Evolutionary conservation across 2,888 invertebrate genomes (phyloP), one percentile per base, ranked within the genome.

Genomic region (Drosophila rubida): DNA sequence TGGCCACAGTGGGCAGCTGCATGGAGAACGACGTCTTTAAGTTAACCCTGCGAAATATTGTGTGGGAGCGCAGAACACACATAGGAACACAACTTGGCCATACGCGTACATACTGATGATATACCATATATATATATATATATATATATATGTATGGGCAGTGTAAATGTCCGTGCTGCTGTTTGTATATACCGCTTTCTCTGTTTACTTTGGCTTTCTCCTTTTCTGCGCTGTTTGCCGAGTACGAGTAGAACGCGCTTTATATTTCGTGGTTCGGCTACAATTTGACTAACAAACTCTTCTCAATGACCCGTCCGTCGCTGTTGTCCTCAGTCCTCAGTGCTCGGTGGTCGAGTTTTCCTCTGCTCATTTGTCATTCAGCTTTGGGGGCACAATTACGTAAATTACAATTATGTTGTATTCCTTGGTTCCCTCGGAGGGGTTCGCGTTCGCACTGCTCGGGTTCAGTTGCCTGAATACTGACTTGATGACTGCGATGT

Each of bases 381-480:
- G 73, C 76, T 79, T 74, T 71, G 68, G 70, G 79, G 79, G 74
- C 77, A 77, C 77, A 80, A 80, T 80, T 80, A 80, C 77, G 80
- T 80, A 80, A 80, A 80, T 80, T 80, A 80, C 79, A 77, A 80
- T 80, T 80, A 80, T 80, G 77, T 74, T 79, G 72, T 75, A 66
- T 73, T 75, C 65, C 76, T 72, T 68, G 79, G 69, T 23, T 65
- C 69, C 68, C 58, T 61, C 70, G 55, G 55, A 32, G 32, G 60
- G 64, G 59, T 68, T 61, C 63, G 25, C 63, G 25, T 55, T 19
- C 19, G 19, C 19, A 42, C 49, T n/a, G n/a, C 41, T 55, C 57
- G 35, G 35, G 23, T 61, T 50, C 50, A 14, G 23, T 53, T 50
- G 41, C 45, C 32, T 41, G 42, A 50, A 48, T 57, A 46, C 51